Evolutionary conservation across 2,888 invertebrate genomes (phyloP).

Genomic region (Tanypteryx hageni): DNA sequence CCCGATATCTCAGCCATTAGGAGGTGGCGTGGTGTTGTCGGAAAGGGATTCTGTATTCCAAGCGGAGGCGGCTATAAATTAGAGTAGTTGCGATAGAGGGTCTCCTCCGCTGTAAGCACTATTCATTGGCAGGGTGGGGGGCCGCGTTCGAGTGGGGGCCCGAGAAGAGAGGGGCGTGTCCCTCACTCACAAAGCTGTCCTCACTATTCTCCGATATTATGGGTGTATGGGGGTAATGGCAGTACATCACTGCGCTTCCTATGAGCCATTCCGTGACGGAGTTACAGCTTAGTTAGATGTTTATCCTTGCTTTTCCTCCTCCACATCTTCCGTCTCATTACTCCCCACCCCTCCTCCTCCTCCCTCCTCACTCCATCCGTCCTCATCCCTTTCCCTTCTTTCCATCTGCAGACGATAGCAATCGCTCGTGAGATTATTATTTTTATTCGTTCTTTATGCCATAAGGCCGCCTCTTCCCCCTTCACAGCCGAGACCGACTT

Average conservation of each 20-base stretch:
- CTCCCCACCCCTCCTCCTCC: background rate
- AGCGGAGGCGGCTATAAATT: slow-evolving; percentile 19
- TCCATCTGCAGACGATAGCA: too few relatives aligned
- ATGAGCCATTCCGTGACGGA: slow-evolving; percentile 4
- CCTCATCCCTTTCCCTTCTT: too few relatives aligned
- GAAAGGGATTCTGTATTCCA: slow-evolving; percentile 1
- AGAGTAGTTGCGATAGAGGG: background rate
- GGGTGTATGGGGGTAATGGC: background rate
- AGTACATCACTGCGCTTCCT: slow-evolving; percentile 21
- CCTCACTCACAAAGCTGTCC: slow-evolving; percentile 9
- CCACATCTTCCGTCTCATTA: background rate
- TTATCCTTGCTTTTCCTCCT: background rate
- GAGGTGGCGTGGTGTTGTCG: background rate
- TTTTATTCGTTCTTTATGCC: too few relatives aligned
- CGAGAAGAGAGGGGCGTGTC: background rate
- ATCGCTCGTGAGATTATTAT: too few relatives aligned
- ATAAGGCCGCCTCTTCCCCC: too few relatives aligned
- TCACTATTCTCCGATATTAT: slow-evolving; percentile 1
- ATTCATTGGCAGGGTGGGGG: background rate
- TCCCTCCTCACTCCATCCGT: background rate
- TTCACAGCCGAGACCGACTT: too few relatives aligned
- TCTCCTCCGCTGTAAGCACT: background rate
- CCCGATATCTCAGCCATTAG: background rate
- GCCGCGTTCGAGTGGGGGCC: background rate
- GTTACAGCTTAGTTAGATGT: background rate